Percentiles rank a stretch among this genome's conserved stretches.
Conservation (phyloP, 2,888 invertebrate genomes). For the Odontothrips loti region DNA sequence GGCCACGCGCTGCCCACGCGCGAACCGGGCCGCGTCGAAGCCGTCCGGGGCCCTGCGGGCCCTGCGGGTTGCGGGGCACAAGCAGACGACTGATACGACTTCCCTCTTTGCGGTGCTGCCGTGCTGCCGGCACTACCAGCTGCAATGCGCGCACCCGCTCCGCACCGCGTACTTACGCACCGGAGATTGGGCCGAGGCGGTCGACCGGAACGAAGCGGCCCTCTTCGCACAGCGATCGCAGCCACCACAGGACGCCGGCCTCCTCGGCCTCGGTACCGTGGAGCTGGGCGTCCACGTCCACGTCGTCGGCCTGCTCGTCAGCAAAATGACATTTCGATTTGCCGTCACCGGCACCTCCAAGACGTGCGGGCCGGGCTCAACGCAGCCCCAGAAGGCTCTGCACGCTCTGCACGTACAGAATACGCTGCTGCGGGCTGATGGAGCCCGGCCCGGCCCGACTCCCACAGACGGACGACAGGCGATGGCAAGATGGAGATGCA, state of each 20-base stretch:
- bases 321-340: not conserved
- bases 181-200: not conserved
- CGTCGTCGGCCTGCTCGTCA: not conserved
- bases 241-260: not conserved
- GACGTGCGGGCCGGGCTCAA: no score
- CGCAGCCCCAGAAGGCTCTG: not conserved
- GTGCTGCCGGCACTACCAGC: not conserved
- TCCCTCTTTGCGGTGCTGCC: not conserved
- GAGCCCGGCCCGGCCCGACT: not conserved
- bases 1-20: constrained; percentile 40
- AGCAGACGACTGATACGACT: not conserved
- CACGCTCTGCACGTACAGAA: not conserved
- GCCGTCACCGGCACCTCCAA: not conserved
- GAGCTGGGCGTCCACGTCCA: not conserved
- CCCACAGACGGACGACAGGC: not conserved
- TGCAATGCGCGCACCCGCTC: not conserved
- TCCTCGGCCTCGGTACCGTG: not conserved
- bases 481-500: no score
- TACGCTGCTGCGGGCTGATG: not conserved
- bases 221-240: not conserved
- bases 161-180: not conserved
- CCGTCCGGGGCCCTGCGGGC: not conserved
- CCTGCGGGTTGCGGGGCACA: not conserved
- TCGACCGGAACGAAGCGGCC: not conserved
- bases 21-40: constrained; percentile 6